Evolutionary conservation across 2,888 invertebrate species (phyloP), one percentile per base, ranked within the genome.

Genomic region (Orchestes rusci): DNA sequence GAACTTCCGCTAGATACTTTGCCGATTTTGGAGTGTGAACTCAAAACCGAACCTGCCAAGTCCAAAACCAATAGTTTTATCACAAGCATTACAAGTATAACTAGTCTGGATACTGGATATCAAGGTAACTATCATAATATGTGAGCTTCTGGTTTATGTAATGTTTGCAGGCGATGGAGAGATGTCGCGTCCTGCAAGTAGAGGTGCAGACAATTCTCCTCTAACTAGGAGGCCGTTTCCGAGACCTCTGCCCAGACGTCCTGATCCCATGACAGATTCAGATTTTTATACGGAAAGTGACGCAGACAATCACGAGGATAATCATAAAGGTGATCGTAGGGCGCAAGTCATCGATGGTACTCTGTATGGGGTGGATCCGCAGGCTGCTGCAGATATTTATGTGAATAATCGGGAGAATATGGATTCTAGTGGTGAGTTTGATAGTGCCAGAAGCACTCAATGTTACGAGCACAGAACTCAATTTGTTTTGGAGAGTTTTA

Each of bases 211-310:
- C 63, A 82, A 82, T 61, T 83, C 84, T 3, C 77, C 78, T 3
- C 69, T 76, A 36, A 67, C 73, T 1, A 65, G 73, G 2, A 68
- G 74, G 57, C 74, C 73, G 3, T 51, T 64, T 18, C 64, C 62
- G 55, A 72, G 75, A 56, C 72, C 67, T 15, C 73, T 74, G 48
- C 73, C 73, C 71, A 71, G 83, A 56, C 73, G 85, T 51, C 80
- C 82, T 53, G 85, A 89, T 66, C 86, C 88, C 2, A 87, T 89
- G 88, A 90, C 90, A 0, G 91, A 91, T 68, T 91, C 89, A 0
- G 91, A 90, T 67, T 89, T 90, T 68, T 90, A 87, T 63, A 89
- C 89, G 4, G 89, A 90, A 70, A 88, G 88, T 60, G 91, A 90
- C 67, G 88, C 89, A 2, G 90, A 91, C 66, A 85, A 84, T 38